Evolutionary conservation across 2,888 invertebrate species (phyloP).

Genomic region (Chaetogeoica ovagalla): DNA sequence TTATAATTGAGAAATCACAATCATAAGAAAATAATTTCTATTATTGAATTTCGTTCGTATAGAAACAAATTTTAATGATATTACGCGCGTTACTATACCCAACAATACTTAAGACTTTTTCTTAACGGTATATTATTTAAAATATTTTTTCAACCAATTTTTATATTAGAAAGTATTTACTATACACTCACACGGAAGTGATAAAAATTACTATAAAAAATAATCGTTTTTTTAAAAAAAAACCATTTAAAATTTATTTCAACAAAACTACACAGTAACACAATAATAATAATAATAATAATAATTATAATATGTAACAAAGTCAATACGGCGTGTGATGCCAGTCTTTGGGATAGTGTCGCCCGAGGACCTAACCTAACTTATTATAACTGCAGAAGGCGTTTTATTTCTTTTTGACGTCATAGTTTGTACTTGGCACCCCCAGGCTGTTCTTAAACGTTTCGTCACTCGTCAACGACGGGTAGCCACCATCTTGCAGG

Average conservation of each 20-base stretch:
- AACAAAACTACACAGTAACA: background rate
- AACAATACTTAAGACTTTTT: no score
- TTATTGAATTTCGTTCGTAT: no score
- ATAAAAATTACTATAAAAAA: no score
- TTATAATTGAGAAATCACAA: no score
- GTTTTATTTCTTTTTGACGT: conserved; percentile 30
- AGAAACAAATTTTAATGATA: no score
- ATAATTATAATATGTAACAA: background rate
- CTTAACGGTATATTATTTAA: no score
- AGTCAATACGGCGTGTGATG: background rate
- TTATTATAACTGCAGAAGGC: no score
- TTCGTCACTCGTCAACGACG: conserved; percentile 30
- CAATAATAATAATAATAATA: background rate
- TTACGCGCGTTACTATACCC: no score
- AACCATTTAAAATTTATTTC: conserved; percentile 8
- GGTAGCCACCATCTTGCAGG: conserved; percentile 27
- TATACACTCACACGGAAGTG: no score
- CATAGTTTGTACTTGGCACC: conserved; percentile 35
- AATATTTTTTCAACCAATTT: no score
- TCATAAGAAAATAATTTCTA: no score
- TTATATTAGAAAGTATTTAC: no score
- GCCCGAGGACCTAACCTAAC: background rate
- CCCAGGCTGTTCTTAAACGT: conserved; percentile 36
- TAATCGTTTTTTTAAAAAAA: background rate
- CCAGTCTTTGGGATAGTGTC: conserved; percentile 14